Conservation (phyloP, 2,888 invertebrate species). For the Eupithecia subumbrata region DNA sequence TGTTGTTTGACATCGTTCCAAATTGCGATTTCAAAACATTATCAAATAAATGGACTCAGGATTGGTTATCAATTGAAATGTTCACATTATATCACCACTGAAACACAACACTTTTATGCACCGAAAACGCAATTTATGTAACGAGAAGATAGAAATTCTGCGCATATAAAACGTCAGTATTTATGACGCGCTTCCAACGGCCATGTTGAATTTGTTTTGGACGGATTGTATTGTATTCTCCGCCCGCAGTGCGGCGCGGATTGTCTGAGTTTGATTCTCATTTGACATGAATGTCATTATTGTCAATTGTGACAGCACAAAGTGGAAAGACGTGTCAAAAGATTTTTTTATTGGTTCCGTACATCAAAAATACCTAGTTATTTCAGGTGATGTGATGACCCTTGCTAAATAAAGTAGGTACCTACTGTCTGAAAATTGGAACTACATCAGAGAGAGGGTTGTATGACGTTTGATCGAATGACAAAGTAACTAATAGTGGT, state of each 20-base stretch:
- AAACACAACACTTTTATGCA: constrained; percentile 38
- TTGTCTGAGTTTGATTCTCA: no score
- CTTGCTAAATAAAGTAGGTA: no score
- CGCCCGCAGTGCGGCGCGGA: no score
- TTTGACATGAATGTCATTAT: background rate
- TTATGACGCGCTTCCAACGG: constrained; percentile 81
- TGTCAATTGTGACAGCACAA: background rate
- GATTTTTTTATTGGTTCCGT: no score
- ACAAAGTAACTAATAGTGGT: no score
- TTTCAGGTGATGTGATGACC: no score
- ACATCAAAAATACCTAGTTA: no score
- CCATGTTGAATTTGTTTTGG: constrained; percentile 62
- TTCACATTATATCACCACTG: constrained; percentile 64
- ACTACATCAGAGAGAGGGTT: no score
- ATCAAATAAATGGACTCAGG: constrained; percentile 44
- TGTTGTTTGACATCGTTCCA: constrained; percentile 78
- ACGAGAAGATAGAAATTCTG: constrained; percentile 51
- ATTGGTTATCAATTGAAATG: constrained; percentile 43
- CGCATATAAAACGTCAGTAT: constrained; percentile 80
- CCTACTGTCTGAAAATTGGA: no score
- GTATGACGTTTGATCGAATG: no score
- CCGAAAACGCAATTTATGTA: constrained; percentile 32
- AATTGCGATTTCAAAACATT: constrained; percentile 65
- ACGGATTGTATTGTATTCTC: background rate
- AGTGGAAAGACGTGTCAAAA: background rate